These are phyloP conservation scores for Lophotis ruficrista DNA, from an alignment of 2,113 vertebrate species.

Conservation along the genomic window DNA sequence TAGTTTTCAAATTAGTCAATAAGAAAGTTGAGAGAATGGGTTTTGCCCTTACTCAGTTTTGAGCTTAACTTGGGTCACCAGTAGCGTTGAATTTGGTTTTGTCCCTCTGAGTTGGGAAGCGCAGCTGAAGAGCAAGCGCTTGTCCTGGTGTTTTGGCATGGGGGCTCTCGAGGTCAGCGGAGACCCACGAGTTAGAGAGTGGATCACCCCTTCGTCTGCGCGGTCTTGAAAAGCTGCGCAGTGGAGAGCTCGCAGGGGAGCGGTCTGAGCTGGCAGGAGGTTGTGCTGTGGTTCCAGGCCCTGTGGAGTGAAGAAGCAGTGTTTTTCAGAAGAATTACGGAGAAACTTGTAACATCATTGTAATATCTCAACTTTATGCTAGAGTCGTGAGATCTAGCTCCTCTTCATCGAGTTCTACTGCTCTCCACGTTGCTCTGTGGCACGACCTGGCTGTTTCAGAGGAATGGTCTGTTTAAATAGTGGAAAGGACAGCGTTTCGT, in stretches of 20 bases:
- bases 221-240: background rate
- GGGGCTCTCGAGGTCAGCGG: background rate
- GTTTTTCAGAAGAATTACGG: background rate
- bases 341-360: background rate
- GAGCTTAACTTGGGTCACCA: background rate
- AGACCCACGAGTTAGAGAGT: accelerated
- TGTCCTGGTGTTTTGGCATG: background rate
- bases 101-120: background rate
- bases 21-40: background rate
- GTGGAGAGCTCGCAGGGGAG: background rate
- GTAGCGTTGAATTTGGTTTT: too few species aligned
- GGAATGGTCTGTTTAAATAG: background rate
- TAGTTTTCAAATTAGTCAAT: background rate
- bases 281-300: background rate
- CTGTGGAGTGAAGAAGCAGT: accelerated
- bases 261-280: accelerated
- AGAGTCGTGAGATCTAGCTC: background rate
- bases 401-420: background rate
- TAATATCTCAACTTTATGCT: accelerated
- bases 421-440: background rate
- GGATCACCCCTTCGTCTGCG: background rate
- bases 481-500: background rate
- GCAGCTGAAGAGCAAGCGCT: background rate
- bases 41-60: background rate
- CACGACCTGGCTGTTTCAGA: background rate